Conservation (phyloP, 2,888 invertebrate genomes). For the Xestia rhomboidea region DNA sequence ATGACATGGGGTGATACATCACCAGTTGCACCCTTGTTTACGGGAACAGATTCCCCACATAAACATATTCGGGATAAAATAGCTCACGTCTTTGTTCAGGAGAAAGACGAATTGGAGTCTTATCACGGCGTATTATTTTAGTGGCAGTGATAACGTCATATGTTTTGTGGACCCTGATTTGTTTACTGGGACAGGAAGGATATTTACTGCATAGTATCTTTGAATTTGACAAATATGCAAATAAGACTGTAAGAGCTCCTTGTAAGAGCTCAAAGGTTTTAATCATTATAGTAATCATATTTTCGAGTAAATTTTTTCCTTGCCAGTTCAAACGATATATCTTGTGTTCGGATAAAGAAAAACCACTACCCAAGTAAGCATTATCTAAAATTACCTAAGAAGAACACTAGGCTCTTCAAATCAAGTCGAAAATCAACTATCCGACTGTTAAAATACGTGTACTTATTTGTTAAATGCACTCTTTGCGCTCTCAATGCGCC, state of each 20-base stretch:
- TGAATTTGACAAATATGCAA: neutral
- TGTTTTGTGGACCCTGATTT: constrained; percentile 10
- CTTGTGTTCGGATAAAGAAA: neutral
- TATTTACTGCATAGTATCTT: neutral
- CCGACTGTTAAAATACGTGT: neutral
- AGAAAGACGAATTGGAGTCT: constrained; percentile 22
- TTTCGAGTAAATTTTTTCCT: no score
- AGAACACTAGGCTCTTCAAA: neutral
- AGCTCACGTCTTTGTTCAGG: constrained; percentile 22
- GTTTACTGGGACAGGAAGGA: neutral
- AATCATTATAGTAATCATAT: neutral
- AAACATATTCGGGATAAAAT: constrained; percentile 45
- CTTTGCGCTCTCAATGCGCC: no score
- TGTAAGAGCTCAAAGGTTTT: neutral
- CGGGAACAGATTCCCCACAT: constrained; percentile 26
- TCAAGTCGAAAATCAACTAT: neutral
- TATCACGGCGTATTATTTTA: constrained; percentile 29
- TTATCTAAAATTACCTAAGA: neutral
- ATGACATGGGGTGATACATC: constrained; percentile 47
- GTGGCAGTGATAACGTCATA: constrained; percentile 13
- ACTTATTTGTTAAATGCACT: neutral
- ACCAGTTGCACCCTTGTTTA: constrained; percentile 52
- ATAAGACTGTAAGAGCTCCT: neutral
- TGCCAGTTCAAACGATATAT: no score
- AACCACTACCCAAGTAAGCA: neutral